Conservation (phyloP, 2,113 vertebrate species). For the Pyxicephalus adspersus region DNA sequence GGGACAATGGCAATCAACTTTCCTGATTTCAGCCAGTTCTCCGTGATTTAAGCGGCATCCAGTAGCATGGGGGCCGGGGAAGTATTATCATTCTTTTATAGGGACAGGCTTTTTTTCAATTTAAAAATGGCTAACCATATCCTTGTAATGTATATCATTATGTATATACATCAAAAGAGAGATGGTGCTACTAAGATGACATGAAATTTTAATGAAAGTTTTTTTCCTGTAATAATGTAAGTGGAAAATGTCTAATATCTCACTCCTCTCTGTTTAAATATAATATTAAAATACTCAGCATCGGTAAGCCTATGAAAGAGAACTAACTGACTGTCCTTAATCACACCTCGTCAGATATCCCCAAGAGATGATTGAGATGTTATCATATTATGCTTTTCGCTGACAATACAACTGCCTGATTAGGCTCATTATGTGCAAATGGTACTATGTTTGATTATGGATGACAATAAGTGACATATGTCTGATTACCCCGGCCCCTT, state of each 20-base stretch:
- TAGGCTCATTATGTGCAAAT: conserved; percentile 35
- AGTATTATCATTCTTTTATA: no score
- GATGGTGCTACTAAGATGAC: not conserved
- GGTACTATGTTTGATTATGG: conserved; percentile 23
- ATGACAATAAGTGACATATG: not conserved
- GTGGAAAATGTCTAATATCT: not conserved
- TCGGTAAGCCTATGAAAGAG: not conserved
- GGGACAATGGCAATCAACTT: no score
- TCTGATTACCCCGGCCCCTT: conserved; percentile 2
- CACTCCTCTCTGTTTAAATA: not conserved
- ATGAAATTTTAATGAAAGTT: not conserved
- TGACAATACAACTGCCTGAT: conserved; percentile 42
- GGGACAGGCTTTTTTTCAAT: no score
- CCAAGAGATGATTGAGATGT: not conserved
- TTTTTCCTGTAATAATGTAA: not conserved
- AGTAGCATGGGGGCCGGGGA: no score
- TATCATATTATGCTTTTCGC: conserved; percentile 5
- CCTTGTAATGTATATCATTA: no score
- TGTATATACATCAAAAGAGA: not conserved
- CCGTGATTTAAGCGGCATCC: no score
- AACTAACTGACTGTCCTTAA: not conserved
- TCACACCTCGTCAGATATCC: conserved; percentile 31
- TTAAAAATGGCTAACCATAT: no score
- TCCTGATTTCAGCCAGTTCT: no score
- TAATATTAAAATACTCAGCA: not conserved